Conservation (phyloP, 2,797 vertebrate genomes). For the Sternarchorhynchus goeldii region DNA sequence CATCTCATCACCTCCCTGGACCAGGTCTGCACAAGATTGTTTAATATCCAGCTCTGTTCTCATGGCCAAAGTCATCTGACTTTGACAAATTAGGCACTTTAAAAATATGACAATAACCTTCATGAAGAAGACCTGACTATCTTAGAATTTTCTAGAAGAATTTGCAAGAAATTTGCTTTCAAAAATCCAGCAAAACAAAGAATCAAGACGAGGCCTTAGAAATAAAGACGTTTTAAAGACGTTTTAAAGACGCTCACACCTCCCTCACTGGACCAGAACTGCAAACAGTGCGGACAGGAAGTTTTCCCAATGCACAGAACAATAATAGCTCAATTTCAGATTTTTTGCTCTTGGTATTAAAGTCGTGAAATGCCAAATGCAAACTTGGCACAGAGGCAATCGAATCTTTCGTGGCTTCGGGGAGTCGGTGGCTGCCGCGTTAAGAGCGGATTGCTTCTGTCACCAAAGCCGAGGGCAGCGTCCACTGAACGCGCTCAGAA, state of each 20-base stretch:
- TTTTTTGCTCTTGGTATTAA: slow-evolving; percentile 14
- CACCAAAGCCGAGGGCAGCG: slow-evolving; percentile 12
- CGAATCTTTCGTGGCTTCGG: slow-evolving; percentile 5
- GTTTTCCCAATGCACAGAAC: slow-evolving; percentile 38
- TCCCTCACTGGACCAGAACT: slow-evolving; percentile 34
- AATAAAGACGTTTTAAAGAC: neutral
- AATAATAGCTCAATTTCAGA: slow-evolving; percentile 37
- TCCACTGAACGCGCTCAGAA: slow-evolving; percentile 2
- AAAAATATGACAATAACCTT: slow-evolving; percentile 75
- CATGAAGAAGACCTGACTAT: slow-evolving; percentile 40
- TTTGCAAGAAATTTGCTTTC: slow-evolving; percentile 6
- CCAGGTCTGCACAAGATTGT: slow-evolving; percentile 39
- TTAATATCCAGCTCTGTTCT: slow-evolving; percentile 47
- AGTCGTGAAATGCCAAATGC: slow-evolving; percentile 6
- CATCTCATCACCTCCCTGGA: neutral
- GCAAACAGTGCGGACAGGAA: slow-evolving; percentile 39
- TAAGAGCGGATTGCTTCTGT: slow-evolving; percentile 13
- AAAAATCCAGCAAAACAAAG: slow-evolving; percentile 8
- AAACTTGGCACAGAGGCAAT: slow-evolving; percentile 25
- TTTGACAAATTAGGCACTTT: slow-evolving; percentile 75
- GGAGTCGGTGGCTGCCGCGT: slow-evolving; percentile 3
- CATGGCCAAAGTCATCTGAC: slow-evolving; percentile 61
- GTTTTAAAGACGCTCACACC: neutral
- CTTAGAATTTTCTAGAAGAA: neutral
- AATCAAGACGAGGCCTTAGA: slow-evolving; percentile 8